Conservation (phyloP, 2,888 invertebrate species). For the Agapostemon virescens region DNA sequence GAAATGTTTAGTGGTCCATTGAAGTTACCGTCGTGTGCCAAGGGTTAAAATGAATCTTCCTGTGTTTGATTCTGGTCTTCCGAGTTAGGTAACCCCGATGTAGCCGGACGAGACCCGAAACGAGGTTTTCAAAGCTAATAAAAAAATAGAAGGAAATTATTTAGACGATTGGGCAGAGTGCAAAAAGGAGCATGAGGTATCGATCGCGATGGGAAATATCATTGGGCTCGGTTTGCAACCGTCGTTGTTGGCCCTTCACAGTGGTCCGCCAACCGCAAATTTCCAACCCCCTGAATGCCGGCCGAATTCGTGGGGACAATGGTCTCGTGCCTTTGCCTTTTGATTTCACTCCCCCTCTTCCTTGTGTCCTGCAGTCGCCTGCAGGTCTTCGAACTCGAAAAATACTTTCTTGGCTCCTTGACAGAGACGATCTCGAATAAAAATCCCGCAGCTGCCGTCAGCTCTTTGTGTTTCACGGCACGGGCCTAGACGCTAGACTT, state of each 20-base stretch:
- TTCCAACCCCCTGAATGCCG: conserved; percentile 23
- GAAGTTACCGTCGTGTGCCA: too few relatives aligned
- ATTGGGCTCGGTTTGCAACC: conserved; percentile 14
- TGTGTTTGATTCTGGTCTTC: too few relatives aligned
- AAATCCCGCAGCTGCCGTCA: conserved; percentile 71
- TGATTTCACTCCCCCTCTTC: conserved; percentile 51
- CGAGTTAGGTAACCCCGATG: too few relatives aligned
- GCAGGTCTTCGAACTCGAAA: conserved; percentile 60
- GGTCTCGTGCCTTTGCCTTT: conserved; percentile 49
- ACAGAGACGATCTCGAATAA: conserved; percentile 66
- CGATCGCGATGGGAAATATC: neutral
- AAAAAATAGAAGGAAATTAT: too few relatives aligned
- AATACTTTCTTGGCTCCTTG: conserved; percentile 52
- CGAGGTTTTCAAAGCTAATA: too few relatives aligned
- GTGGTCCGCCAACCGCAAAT: conserved; percentile 29
- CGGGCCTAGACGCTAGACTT: conserved; percentile 70
- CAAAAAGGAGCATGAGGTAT: neutral
- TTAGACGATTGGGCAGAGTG: neutral
- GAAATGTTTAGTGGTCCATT: too few relatives aligned
- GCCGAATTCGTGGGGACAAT: conserved; percentile 44
- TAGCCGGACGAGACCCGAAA: too few relatives aligned
- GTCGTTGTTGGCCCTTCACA: conserved; percentile 5
- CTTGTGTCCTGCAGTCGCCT: conserved; percentile 48
- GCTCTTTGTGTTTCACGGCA: conserved; percentile 65
- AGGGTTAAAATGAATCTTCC: too few relatives aligned